These are phyloP conservation scores for Hoplodrina blanda DNA, from an alignment of 2,888 invertebrate genomes.

Conservation along the genomic window DNA sequence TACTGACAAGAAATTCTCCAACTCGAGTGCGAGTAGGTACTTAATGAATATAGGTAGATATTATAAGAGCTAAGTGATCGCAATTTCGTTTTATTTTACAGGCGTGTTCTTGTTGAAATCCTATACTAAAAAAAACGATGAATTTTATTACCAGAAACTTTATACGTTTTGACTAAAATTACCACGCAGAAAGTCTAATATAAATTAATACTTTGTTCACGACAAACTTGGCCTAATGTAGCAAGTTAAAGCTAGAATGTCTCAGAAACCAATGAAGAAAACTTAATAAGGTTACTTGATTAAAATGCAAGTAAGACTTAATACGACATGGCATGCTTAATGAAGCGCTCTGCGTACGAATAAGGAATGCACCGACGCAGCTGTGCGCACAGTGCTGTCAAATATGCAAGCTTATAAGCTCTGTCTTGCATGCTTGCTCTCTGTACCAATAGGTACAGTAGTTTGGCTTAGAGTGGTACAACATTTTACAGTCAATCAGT, in stretches of 20 bases:
- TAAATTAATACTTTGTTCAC: slow-evolving; percentile 9
- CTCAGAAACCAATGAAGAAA: background rate
- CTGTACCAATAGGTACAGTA: slow-evolving; percentile 5
- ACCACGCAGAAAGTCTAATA: background rate
- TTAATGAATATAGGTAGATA: background rate
- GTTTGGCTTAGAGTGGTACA: no score
- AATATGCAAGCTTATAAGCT: slow-evolving; percentile 8
- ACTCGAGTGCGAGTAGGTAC: background rate
- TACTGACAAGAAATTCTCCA: background rate
- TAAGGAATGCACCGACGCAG: slow-evolving; percentile 21
- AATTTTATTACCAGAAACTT: slow-evolving; percentile 16
- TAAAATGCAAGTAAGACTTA: slow-evolving; percentile 6
- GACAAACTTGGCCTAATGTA: slow-evolving; percentile 10
- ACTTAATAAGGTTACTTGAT: slow-evolving; percentile 6
- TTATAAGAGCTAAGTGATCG: background rate
- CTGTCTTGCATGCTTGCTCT: slow-evolving; percentile 7
- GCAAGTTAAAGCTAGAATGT: slow-evolving; percentile 1
- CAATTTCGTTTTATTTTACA: slow-evolving; percentile 3
- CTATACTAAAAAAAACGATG: background rate
- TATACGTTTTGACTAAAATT: background rate
- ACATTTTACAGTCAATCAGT: no score
- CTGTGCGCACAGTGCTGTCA: slow-evolving; percentile 7
- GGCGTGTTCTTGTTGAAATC: background rate
- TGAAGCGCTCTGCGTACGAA: slow-evolving; percentile 20
- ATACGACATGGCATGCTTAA: slow-evolving; percentile 24